Base-by-base conservation (phyloP, 2,888 invertebrate genomes). In the Oligia fasciuncula region DNA sequence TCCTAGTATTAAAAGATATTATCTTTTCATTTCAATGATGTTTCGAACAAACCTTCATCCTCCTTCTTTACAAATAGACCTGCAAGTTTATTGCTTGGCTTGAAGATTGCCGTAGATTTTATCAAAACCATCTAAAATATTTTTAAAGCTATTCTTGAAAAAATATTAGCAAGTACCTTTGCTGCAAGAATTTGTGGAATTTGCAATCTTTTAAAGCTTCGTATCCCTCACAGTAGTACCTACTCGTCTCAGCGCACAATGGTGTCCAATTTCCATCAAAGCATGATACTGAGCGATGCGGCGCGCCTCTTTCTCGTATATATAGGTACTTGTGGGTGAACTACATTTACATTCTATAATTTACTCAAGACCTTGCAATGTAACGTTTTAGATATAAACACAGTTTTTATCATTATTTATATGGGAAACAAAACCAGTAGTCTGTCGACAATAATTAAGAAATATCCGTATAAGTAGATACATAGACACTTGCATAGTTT, bases 11-110 rank as follows among this genome's bases (percentile, higher is more conserved):
- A 91, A 91, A 91, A 91, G 94, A 93, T 94, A 91, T 87, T 83
- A 93, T 93, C 92, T 93, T 91, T 93, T 92, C 93, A 92, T 92
- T 92, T 91, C 89, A 90, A 90, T 90, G 86, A 89, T 89, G 80
- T 89, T 88, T 62, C 80, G 82, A 79, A 83, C 79, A 81, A 67
- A 82, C 73, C 76, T 72, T 57, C 49, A 67, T 83, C 67, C 73
- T 70, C 66, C 43, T 76, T 51, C 6, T 66, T 74, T 65, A 57
- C 78, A 83, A 83, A 79, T 76, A 71, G 65, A 77, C 17, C 49
- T 60, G 13, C n/a, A 62, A 67, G 73, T 73, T 63, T 60, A 73
- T 63, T 13, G 40, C 40, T 23, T 19, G 29, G 5, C 9, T 76
- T 23, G 19, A 76, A 62, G 23, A 69, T 66, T 35, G 35, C 13